Evolutionary conservation across 2,888 invertebrate genomes (phyloP).

Genomic region (Polyommatus icarus): DNA sequence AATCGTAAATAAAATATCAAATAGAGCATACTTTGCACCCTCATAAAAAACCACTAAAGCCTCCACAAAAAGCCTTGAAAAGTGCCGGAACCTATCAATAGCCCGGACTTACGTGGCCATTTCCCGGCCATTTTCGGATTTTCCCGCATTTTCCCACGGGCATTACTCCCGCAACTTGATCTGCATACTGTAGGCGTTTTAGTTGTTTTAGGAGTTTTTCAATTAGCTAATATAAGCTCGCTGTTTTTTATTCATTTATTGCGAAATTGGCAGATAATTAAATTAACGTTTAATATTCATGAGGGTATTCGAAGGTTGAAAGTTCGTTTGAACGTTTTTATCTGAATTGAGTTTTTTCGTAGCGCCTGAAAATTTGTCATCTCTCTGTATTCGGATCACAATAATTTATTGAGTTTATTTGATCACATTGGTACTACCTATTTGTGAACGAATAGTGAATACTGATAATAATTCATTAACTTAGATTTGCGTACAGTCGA

Average conservation of each 20-base stretch:
- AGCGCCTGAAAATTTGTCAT: neutral
- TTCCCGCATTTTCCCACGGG: slow-evolving; percentile 47
- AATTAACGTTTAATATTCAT: slow-evolving; percentile 16
- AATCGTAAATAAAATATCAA: neutral
- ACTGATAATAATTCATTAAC: neutral
- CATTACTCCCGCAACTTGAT: slow-evolving; percentile 55
- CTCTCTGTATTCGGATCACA: neutral
- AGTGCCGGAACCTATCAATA: slow-evolving; percentile 69
- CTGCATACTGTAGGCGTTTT: slow-evolving; percentile 65
- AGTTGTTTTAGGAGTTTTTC: slow-evolving; percentile 48
- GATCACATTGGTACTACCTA: neutral
- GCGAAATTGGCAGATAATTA: slow-evolving; percentile 17
- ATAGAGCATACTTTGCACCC: slow-evolving; percentile 42
- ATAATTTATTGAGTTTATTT: neutral
- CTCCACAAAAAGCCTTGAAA: slow-evolving; percentile 54
- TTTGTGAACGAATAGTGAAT: neutral
- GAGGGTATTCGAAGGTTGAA: neutral
- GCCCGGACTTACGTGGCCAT: slow-evolving; percentile 57
- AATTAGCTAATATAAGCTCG: slow-evolving; percentile 37
- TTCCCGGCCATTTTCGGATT: slow-evolving; percentile 46
- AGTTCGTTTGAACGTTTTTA: neutral
- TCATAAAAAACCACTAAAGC: slow-evolving; percentile 47
- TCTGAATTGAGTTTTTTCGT: neutral
- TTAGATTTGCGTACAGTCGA: too few relatives aligned
- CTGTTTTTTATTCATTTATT: slow-evolving; percentile 31